Evolutionary conservation across 2,797 vertebrate species (phyloP).

Genomic region (Periparus ater): DNA sequence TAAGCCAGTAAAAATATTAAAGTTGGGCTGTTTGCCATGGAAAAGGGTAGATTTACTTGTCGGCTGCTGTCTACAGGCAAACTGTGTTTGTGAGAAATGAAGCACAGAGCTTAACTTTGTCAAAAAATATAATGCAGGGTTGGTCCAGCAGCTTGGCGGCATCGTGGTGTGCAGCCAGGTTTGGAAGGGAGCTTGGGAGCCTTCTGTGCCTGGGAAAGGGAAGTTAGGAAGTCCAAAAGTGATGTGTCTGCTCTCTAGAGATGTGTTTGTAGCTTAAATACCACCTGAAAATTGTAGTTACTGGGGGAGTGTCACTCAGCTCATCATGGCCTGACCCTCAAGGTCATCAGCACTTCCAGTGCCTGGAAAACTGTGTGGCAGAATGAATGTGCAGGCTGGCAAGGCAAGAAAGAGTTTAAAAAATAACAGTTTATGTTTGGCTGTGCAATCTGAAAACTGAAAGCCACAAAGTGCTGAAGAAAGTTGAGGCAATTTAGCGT

Average conservation of each 20-base stretch:
- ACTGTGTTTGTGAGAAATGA: conserved; percentile 62
- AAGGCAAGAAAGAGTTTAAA: neutral
- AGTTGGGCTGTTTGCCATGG: conserved; percentile 63
- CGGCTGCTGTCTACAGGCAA: conserved; percentile 56
- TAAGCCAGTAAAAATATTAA: conserved; percentile 73
- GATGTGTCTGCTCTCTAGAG: neutral
- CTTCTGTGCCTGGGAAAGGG: neutral
- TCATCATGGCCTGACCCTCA: neutral
- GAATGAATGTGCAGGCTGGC: neutral
- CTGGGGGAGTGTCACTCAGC: neutral
- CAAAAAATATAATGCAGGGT: conserved; percentile 9
- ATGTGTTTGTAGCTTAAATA: neutral
- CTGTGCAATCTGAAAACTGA: neutral
- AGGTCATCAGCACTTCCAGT: neutral
- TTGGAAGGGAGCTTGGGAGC: neutral
- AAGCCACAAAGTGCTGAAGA: neutral
- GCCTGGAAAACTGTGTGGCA: neutral
- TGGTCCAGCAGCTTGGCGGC: neutral
- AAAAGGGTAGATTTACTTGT: conserved; percentile 64
- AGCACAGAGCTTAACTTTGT: conserved; percentile 51
- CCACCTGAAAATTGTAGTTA: neutral
- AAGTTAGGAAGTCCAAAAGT: neutral
- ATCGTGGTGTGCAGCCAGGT: neutral
- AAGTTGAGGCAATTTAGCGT: neutral
- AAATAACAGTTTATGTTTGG: neutral